Conservation (phyloP, 2,113 vertebrate species). For the Ammodytes marinus region DNA sequence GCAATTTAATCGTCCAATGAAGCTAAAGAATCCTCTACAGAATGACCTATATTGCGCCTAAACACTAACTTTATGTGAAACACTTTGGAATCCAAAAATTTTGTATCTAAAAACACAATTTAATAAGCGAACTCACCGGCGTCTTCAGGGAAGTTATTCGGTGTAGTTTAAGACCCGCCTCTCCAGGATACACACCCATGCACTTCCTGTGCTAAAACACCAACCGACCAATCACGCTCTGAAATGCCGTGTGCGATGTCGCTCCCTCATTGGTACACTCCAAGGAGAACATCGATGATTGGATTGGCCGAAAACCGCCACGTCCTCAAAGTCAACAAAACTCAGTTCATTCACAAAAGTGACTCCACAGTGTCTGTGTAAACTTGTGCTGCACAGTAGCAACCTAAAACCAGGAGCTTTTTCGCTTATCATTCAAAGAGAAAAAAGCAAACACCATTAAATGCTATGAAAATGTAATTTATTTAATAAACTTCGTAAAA, state of each 20-base stretch:
- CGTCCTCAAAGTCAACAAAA: constrained; percentile 81
- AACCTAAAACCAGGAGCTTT: rapidly evolving
- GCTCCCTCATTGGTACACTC: constrained; percentile 80
- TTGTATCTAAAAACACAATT: neutral
- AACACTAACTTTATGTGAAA: rapidly evolving
- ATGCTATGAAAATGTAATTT: neutral
- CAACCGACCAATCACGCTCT: constrained; percentile 48
- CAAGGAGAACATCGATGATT: constrained; percentile 60
- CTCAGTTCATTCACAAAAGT: constrained; percentile 63
- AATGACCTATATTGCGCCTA: rapidly evolving
- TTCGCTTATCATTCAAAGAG: neutral
- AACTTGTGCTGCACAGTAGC: neutral
- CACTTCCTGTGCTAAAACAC: constrained; percentile 72
- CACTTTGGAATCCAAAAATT: neutral
- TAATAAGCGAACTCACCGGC: constrained; percentile 62
- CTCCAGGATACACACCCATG: constrained; percentile 79
- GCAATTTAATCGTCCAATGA: neutral
- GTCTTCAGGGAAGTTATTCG: constrained; percentile 67
- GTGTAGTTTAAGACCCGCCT: constrained; percentile 42
- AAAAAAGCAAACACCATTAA: neutral
- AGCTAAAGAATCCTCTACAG: rapidly evolving
- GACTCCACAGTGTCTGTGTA: neutral
- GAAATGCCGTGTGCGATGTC: constrained; percentile 65
- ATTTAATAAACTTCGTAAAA: neutral
- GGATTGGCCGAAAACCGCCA: constrained; percentile 86